A percentile compares a stretch with the other conserved stretches of the same genome.
Conservation (phyloP, 2,113 vertebrate genomes). For the Glareola pratincola region DNA sequence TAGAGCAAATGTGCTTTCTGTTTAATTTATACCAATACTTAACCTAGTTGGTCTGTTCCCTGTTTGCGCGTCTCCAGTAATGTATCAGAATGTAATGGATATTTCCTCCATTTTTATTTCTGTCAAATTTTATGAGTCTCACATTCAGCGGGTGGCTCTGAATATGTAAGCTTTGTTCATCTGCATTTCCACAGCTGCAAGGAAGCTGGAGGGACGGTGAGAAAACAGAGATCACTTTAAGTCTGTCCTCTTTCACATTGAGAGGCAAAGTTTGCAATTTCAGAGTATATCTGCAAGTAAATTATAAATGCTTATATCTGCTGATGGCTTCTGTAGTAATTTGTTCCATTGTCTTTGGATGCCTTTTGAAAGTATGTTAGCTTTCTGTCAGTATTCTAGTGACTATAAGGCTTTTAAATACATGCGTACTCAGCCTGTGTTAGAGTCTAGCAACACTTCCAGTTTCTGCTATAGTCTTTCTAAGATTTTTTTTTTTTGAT, state of each 20-base stretch:
- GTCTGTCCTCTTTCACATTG: not conserved
- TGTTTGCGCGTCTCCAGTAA: not conserved
- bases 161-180: not conserved
- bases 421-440: not conserved
- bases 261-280: not conserved
- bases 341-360: not conserved
- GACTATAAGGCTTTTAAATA: not conserved
- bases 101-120: constrained; percentile 29
- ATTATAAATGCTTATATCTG: not conserved
- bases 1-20: constrained; percentile 41
- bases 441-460: not conserved
- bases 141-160: not conserved
- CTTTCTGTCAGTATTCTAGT: not conserved
- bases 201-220: not conserved
- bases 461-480: not conserved
- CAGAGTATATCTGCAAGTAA: not conserved
- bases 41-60: constrained; percentile 35
- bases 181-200: not conserved
- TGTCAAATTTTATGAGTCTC: constrained; percentile 11
- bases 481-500: not conserved
- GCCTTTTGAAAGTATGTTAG: not conserved
- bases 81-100: constrained; percentile 9
- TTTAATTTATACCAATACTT: constrained; percentile 65
- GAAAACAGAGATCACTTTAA: not conserved
- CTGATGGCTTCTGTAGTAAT: not conserved